Base-by-base conservation (phyloP, 2,797 vertebrate genomes). In the Garrulus glandarius region DNA sequence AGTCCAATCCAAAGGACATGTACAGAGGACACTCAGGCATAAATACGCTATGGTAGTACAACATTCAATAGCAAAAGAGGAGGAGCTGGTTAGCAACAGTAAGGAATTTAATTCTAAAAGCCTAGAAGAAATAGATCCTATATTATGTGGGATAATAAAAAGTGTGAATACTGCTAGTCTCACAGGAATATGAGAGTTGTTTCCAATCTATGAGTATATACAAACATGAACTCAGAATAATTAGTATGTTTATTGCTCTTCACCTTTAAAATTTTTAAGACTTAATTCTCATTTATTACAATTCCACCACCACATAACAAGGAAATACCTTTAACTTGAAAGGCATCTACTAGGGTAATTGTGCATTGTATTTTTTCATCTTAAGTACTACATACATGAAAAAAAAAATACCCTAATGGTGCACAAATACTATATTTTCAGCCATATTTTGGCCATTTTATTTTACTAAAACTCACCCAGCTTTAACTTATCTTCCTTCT, bases 331-430 rank as follows among this genome's bases (percentile, higher is more conserved):
- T 94, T 93, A 82, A 92, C 84, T 63, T 87, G 83, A 84, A 90
- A 96, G 47, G 70, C 46, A 95, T 36, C 43, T 90, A 95, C 63
- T 77, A 91, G 70, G 60, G 87, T 97, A 97, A 96, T 27, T 78
- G 15, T 71, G 5, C 52, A 90, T 64, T 88, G 23, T 59, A 89
- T 87, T 92, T 93, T 93, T 92, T 84, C 65, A 90, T 72, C 74
- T 64, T 30, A 92, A 89, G 44, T 89, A 84, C 64, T 91, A 77
- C 32, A 72, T 11, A 72, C 92, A 71, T 76, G 6, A 18, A 82
- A 56, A 57, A 68, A 50, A 64, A 23, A 57, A 61, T 1, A 43
- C 49, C 17, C 34, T 74, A 70, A 77, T 49, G 11, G 5, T 84
- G 37, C 43, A 86, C 34, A 82, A 83, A 59, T 75, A 69, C 71